phyloP scores from a whole-genome alignment of 2,888 invertebrate species.

The Encarsia formosa region DNA sequence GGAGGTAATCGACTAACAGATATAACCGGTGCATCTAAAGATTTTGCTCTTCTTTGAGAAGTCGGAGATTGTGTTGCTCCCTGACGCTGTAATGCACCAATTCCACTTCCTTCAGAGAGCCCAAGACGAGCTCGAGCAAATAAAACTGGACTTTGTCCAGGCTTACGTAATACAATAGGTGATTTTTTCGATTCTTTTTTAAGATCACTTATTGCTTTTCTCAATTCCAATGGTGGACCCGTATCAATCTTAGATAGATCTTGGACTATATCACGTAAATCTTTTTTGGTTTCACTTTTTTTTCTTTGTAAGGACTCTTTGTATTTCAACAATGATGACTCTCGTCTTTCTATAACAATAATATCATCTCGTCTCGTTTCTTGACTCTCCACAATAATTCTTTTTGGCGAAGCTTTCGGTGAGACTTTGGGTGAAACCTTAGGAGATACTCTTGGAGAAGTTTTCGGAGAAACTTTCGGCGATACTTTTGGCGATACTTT shows the following conservation, averaged over 20 bases:
- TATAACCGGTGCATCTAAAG: conserved; percentile 79
- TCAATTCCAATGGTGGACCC: conserved; percentile 20
- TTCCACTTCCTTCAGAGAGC: conserved; percentile 79
- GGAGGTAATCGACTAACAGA: conserved; percentile 75
- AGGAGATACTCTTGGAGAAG: conserved; percentile 35
- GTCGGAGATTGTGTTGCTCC: conserved; percentile 73
- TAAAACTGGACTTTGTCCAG: conserved; percentile 72
- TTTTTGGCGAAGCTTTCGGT: conserved; percentile 30
- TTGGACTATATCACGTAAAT: conserved; percentile 8
- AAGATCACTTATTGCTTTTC: conserved; percentile 19
- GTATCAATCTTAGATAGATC: conserved; percentile 31
- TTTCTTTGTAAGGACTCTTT: neutral
- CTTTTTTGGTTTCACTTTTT: conserved; percentile 29
- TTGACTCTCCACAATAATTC: conserved; percentile 1
- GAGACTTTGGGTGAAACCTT: conserved; percentile 35
- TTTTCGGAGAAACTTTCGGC: conserved; percentile 27
- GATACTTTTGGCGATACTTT: conserved; percentile 36
- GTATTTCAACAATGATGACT: conserved; percentile 1
- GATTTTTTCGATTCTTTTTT: conserved; percentile 46
- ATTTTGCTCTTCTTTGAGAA: conserved; percentile 73
- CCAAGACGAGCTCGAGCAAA: conserved; percentile 78
- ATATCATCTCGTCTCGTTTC: conserved; percentile 7
- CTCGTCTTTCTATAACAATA: conserved; percentile 12
- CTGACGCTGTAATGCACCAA: conserved; percentile 70
- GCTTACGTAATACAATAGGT: conserved; percentile 63